A percentile compares a stretch with the other conserved stretches of the same genome.
phyloP scores from a whole-genome alignment of 2,888 invertebrate genomes.

The Monopis laevigella region DNA sequence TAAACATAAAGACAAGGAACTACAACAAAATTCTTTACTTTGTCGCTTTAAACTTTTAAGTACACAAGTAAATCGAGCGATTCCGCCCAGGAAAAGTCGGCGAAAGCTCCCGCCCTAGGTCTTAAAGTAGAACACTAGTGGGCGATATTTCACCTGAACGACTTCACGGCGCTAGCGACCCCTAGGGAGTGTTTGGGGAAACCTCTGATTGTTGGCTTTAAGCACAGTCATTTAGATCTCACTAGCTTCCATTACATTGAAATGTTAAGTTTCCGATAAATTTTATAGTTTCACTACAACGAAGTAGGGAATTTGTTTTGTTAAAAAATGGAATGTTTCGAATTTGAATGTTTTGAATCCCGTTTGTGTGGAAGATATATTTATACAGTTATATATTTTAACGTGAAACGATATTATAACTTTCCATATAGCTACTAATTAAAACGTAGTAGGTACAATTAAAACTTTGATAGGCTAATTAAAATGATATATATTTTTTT shows the following conservation, averaged over 20 bases:
- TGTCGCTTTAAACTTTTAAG: conserved; percentile 2
- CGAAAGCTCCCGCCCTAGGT: conserved; percentile 12
- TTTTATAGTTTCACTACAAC: conserved; percentile 9
- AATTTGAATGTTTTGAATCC: no score
- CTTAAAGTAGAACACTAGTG: not conserved
- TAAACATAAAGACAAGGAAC: no score
- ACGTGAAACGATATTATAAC: no score
- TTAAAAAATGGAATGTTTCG: no score
- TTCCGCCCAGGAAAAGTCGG: conserved; percentile 26
- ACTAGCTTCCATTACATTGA: not conserved
- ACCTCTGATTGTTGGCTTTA: conserved; percentile 35
- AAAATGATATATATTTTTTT: no score
- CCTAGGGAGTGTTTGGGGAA: not conserved
- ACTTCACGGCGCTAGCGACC: not conserved
- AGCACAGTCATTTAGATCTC: conserved; percentile 33
- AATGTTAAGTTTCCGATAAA: conserved; percentile 1
- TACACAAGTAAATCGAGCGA: conserved; percentile 39
- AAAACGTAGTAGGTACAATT: no score
- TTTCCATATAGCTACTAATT: no score
- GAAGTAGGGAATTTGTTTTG: no score
- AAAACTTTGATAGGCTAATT: no score
- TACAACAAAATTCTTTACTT: not conserved
- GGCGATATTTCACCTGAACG: conserved; percentile 8
- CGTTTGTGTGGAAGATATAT: no score
- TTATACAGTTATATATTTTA: no score